These are phyloP conservation scores for Azorinus chamasolen DNA, from an alignment of 2,888 invertebrate species.

Conservation along the genomic window DNA sequence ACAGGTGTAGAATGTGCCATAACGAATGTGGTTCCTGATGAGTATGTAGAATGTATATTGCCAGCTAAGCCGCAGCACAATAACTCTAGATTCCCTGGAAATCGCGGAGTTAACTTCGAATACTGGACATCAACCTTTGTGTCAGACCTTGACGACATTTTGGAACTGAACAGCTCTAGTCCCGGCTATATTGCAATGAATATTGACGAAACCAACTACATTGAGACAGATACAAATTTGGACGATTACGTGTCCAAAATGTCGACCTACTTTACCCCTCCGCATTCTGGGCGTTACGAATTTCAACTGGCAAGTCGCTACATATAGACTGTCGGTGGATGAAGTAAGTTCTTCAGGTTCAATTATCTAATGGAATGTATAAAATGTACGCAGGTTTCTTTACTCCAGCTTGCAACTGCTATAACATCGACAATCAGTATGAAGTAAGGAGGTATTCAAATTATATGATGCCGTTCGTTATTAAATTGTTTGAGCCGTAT, in stretches of 20 bases:
- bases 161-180: constrained; percentile 32
- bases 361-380: too few relatives aligned
- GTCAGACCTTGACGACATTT: constrained; percentile 22
- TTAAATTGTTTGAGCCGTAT: too few relatives aligned
- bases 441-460: too few relatives aligned
- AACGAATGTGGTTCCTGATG: constrained; percentile 25
- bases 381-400: too few relatives aligned
- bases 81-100: constrained; percentile 47
- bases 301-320: too few relatives aligned
- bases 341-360: too few relatives aligned
- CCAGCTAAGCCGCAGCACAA: constrained; percentile 20
- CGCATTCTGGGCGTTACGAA: constrained; percentile 67
- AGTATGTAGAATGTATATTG: constrained; percentile 47
- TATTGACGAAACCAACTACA: constrained; percentile 62
- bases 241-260: constrained; percentile 64
- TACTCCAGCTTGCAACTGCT: too few relatives aligned
- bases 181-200: constrained; percentile 47
- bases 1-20: constrained; percentile 48
- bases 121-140: constrained; percentile 42
- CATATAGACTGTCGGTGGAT: too few relatives aligned
- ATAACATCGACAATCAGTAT: too few relatives aligned
- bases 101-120: constrained; percentile 64
- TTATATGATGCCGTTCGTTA: too few relatives aligned
- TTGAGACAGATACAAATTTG: constrained; percentile 42
- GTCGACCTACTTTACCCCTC: constrained; percentile 71